Evolutionary conservation across 1,140 invertebrate species (phyloP), one percentile per base, ranked within the genome.

Genomic region (Doryteuthis pealeii): DNA sequence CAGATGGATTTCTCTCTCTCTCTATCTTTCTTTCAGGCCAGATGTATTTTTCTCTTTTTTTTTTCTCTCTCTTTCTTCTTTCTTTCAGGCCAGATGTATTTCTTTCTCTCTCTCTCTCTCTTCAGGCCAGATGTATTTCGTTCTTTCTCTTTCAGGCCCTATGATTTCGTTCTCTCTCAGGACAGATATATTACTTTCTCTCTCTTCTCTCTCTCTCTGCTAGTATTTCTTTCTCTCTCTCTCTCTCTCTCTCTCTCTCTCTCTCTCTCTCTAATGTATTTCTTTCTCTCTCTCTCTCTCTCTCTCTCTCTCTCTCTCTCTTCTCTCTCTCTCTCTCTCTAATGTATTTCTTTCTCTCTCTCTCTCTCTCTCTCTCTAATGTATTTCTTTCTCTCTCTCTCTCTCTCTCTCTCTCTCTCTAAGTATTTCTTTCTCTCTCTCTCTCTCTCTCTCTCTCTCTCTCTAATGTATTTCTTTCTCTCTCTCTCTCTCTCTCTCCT

Each of bases 301-400:
- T 70, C 5, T 70, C 2, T 5, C 68, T 70, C 68, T 70, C 68
- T 32, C 4, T 32, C 31, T 66, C 68, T 66, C 69, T 65, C 69
- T 3, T 74, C 65, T 74, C 73, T 74, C 73, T 68, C 73, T 69
- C 66, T 74, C 73, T 73, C 73, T 74, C 73, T 74, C n/a, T n/a
- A n/a, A n/a, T n/a, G n/a, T n/a, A n/a, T n/a, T n/a, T n/a, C n/a
- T n/a, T n/a, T n/a, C 73, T 69, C 65, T 74, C 62, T 69, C 58
- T 33, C 35, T 62, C 40, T 22, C 4, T 49, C 35, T n/a, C n/a
- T n/a, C n/a, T n/a, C n/a, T n/a, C n/a, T n/a, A n/a, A n/a, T n/a
- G n/a, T n/a, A n/a, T n/a, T 32, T 49, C 43, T n/a, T 58, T 35
- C 70, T n/a, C 32, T 35, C 26, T 69, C 26, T 40, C 40, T 54